Evolutionary conservation across 2,888 invertebrate genomes (phyloP).

Genomic region (Athalia circularis): DNA sequence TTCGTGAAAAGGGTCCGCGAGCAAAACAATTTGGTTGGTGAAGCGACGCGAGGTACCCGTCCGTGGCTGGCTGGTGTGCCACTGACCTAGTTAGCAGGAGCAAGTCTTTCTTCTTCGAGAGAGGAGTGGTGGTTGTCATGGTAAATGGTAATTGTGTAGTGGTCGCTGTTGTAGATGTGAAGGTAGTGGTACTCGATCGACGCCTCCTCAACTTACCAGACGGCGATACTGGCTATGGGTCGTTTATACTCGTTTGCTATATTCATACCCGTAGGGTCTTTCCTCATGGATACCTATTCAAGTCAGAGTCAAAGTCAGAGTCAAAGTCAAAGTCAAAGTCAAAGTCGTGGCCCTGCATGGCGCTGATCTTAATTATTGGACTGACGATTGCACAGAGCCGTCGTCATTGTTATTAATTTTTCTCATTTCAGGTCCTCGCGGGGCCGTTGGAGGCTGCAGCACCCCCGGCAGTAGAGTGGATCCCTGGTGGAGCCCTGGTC

Average conservation of each 20-base stretch:
- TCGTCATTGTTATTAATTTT: background rate
- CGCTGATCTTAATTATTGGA: too few relatives aligned
- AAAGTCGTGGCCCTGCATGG: too few relatives aligned
- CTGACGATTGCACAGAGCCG: too few relatives aligned
- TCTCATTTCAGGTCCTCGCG: constrained; percentile 70
- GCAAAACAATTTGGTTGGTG: constrained; percentile 45
- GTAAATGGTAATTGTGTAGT: constrained; percentile 25
- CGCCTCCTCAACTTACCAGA: constrained; percentile 1
- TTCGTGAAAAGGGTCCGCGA: constrained; percentile 35
- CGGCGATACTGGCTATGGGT: background rate
- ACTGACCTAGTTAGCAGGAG: constrained; percentile 73
- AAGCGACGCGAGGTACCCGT: constrained; percentile 58
- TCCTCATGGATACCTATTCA: too few relatives aligned
- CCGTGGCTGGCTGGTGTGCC: constrained; percentile 69
- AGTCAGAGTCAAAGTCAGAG: too few relatives aligned
- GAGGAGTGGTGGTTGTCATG: too few relatives aligned
- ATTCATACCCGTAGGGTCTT: too few relatives aligned
- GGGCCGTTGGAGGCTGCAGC: constrained; percentile 73
- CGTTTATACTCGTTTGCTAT: background rate
- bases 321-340: too few relatives aligned
- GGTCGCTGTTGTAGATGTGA: constrained; percentile 60
- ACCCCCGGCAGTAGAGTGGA: constrained; percentile 73
- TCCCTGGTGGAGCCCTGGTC: constrained; percentile 72
- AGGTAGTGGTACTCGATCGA: background rate
- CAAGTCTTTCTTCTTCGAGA: constrained; percentile 68